Percentiles rank a stretch among this genome's conserved stretches.
Conservation (phyloP, 2,888 invertebrate genomes). For the Pelosia muscerda region DNA sequence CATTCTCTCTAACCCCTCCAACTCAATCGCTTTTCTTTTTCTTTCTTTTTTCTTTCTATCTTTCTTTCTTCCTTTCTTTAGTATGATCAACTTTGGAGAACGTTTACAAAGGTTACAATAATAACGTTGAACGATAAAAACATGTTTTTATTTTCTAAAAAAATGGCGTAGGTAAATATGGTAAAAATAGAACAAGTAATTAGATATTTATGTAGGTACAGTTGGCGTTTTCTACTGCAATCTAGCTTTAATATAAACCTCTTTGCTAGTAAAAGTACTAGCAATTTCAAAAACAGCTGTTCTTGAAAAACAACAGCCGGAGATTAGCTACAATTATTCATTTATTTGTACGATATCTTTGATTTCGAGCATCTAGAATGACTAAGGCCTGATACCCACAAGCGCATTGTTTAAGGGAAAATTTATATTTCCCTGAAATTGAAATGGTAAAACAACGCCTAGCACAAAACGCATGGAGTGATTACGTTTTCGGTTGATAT, state of each 20-base stretch:
- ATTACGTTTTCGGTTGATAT: too few species aligned
- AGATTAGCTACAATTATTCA: not conserved
- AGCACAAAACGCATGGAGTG: too few species aligned
- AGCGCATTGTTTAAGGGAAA: not conserved
- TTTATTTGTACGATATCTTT: not conserved
- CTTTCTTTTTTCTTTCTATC: too few species aligned
- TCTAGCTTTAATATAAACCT: not conserved
- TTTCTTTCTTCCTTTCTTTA: too few species aligned
- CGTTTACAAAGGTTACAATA: not conserved
- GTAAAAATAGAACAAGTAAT: not conserved
- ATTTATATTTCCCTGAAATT: not conserved
- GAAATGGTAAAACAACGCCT: not conserved
- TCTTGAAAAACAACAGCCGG: not conserved
- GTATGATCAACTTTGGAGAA: not conserved
- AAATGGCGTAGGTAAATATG: not conserved
- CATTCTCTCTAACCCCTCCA: too few species aligned
- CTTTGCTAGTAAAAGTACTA: not conserved
- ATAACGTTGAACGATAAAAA: not conserved
- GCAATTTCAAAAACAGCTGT: not conserved
- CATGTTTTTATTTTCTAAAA: not conserved
- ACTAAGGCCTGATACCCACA: not conserved
- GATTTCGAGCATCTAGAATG: not conserved
- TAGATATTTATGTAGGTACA: too few species aligned
- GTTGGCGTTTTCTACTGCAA: too few species aligned
- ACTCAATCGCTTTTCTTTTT: too few species aligned